Conservation (phyloP, 1,140 invertebrate species). For the Drosophila pallidifrons region DNA sequence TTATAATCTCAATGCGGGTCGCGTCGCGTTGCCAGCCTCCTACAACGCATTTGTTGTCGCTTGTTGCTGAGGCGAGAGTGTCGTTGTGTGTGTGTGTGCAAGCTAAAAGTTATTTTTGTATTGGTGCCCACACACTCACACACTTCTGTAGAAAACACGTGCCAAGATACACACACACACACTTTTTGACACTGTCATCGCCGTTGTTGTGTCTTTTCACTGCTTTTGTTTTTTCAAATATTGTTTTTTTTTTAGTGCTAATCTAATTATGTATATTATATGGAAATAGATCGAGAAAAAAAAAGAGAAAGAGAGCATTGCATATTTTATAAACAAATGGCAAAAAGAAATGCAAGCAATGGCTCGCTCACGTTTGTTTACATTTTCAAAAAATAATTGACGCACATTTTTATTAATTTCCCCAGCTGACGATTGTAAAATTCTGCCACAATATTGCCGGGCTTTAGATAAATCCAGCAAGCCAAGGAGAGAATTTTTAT, state of each 20-base stretch:
- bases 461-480: conserved; percentile 9
- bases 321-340: conserved; percentile 46
- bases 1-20: conserved; percentile 62
- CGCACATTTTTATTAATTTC: conserved; percentile 30
- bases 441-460: background rate
- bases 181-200: conserved; percentile 41
- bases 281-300: background rate
- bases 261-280: conserved; percentile 44
- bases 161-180: conserved; percentile 29
- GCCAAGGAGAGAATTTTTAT: background rate
- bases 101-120: conserved; percentile 53
- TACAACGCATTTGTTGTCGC: conserved; percentile 32
- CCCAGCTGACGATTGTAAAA: conserved; percentile 7
- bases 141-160: conserved; percentile 23
- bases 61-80: conserved; percentile 44
- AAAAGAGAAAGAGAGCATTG: conserved; percentile 1
- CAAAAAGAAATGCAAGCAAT: conserved; percentile 1
- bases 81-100: conserved; percentile 35
- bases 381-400: conserved; percentile 22
- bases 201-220: conserved; percentile 27
- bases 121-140: conserved; percentile 21
- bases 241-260: conserved; percentile 7
- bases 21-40: conserved; percentile 35
- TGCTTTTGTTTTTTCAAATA: conserved; percentile 11
- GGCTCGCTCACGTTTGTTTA: conserved; percentile 21